Base-by-base conservation (phyloP, 1,140 invertebrate genomes). In the Zelostemma sp. region DNA sequence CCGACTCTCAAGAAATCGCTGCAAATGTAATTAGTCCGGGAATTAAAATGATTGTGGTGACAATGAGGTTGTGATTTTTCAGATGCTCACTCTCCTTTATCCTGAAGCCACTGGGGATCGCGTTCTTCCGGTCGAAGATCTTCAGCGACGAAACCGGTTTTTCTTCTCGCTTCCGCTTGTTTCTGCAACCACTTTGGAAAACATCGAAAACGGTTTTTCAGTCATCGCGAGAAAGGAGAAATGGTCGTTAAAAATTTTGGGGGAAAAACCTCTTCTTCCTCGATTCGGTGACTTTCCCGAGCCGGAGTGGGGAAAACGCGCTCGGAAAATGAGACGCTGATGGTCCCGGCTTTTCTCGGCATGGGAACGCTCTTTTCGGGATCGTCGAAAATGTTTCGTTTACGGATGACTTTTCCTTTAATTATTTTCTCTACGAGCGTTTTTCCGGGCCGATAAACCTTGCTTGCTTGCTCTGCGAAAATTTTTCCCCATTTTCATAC, bases 81-180 rank as follows among this genome's bases (percentile, higher is more conserved):
- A 33, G 56, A 48, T 60, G 87, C 90, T 82, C 80, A 91, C 89
- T 93, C 89, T 68, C 93, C 95, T 85, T 95, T 95, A 45, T 92
- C 89, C 66, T 93, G 90, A 35, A 95, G 88, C 90, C 92, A 95
- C 54, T 91, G 85, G 1, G 94, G 93, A 85, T 95, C 92, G 72
- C 90, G 90, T 82, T 96, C 94, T 80, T 96, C 93, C 6, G 91
- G 90, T 53, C 90, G 86, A 1, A 96, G 83, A 85, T 96, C 93
- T 76, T 91, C 90, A 17, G 89, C 89, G 15, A 91, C 86, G 69
- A 95, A 91, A 78, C 93, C 93, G 53, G 87, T 88, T 45, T 88
- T 89, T 77, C 89, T 85, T 75, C 91, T 87, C 9, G 92, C 92
- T 79, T 92, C 89, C 1, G 89, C 90, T 80, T 95, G 91, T 79